A percentile compares a stretch with the other conserved stretches of the same genome.
Evolutionary conservation across 2,888 invertebrate species (phyloP).

Genomic region (Nymphalis polychloros): DNA sequence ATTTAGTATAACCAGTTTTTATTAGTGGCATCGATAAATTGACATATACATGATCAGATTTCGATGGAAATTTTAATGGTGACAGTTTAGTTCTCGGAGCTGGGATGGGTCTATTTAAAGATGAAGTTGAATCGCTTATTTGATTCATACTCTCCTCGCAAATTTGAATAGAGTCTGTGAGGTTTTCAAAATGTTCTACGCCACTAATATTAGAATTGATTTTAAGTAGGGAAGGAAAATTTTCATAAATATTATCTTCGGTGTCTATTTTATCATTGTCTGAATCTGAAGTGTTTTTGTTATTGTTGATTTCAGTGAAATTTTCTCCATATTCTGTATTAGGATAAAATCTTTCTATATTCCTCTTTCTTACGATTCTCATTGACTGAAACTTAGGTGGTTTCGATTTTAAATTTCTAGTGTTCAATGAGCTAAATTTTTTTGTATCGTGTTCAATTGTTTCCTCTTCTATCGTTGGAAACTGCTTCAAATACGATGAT

Average conservation of each 20-base stretch:
- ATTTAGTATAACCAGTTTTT: conserved; percentile 54
- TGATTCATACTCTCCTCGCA: conserved; percentile 76
- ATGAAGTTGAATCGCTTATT: conserved; percentile 65
- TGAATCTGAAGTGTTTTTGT: conserved; percentile 55
- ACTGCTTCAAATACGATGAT: conserved; percentile 68
- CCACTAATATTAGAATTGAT: conserved; percentile 68
- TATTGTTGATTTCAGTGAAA: conserved; percentile 75
- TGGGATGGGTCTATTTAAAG: conserved; percentile 80
- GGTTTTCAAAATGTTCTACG: conserved; percentile 81
- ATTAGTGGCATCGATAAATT: conserved; percentile 80
- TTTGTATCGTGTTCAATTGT: conserved; percentile 56
- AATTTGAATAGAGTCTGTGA: conserved; percentile 85
- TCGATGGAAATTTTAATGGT: conserved; percentile 62
- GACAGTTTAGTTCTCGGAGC: conserved; percentile 80
- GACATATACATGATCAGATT: conserved; percentile 81
- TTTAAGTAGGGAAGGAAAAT: conserved; percentile 66
- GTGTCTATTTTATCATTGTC: conserved; percentile 47
- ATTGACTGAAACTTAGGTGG: conserved; percentile 74
- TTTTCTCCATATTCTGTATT: conserved; percentile 76
- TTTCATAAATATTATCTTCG: conserved; percentile 71
- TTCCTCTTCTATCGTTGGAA: conserved; percentile 71
- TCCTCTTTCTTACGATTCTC: conserved; percentile 71
- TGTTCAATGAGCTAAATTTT: conserved; percentile 74
- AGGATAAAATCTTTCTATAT: conserved; percentile 77
- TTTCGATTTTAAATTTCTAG: conserved; percentile 62